Conservation (phyloP, 2,113 vertebrate species). For the Pelmatolapia mariae region DNA sequence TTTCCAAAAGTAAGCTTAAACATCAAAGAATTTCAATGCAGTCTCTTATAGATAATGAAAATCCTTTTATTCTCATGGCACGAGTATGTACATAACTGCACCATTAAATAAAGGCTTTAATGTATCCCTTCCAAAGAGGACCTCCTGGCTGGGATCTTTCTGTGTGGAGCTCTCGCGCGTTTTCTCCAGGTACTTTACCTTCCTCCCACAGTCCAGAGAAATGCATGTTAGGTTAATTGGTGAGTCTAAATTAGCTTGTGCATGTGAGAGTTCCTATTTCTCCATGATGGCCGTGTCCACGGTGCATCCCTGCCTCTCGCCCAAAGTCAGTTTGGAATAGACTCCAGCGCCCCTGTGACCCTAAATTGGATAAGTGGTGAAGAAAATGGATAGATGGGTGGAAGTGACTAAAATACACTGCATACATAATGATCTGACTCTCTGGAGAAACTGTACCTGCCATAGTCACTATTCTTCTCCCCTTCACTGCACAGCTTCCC, state of each 20-base stretch:
- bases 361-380: not conserved
- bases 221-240: not conserved
- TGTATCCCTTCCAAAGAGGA: not conserved
- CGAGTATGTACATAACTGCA: not conserved
- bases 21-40: not conserved
- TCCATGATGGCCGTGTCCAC: not conserved
- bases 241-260: not conserved
- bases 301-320: not conserved
- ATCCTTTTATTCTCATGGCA: not conserved
- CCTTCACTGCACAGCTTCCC: slow-evolving; percentile 12
- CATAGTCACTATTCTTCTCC: not conserved
- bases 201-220: not conserved
- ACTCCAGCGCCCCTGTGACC: not conserved
- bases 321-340: not conserved
- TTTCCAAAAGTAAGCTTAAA: not conserved
- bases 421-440: not conserved
- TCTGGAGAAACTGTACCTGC: not conserved
- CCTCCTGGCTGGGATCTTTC: not conserved
- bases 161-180: not conserved
- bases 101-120: not conserved
- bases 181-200: not conserved
- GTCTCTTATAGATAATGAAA: not conserved
- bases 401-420: not conserved
- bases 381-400: not conserved
- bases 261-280: not conserved